phyloP scores from a whole-genome alignment of 2,113 vertebrate genomes.

The Periophthalmus modestus region DNA sequence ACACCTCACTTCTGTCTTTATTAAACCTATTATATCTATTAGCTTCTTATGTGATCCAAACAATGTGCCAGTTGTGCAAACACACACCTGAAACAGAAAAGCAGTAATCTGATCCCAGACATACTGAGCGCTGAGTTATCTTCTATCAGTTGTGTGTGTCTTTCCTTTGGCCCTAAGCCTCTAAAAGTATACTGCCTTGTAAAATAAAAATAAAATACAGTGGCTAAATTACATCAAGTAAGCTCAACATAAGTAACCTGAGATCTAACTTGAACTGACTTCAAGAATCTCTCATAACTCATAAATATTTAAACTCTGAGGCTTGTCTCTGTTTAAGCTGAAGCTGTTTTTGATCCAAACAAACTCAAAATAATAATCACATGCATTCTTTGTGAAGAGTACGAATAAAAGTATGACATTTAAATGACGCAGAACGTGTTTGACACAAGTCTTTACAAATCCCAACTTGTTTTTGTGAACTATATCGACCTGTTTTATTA shows the following conservation, averaged over 20 bases:
- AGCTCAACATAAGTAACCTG: no score
- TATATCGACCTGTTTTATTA: not conserved
- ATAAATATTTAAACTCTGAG: no score
- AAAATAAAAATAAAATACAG: not conserved
- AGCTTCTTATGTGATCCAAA: not conserved
- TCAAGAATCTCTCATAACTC: no score
- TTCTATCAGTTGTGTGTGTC: not conserved
- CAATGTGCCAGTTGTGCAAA: not conserved
- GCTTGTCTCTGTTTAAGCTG: no score
- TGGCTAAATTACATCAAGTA: not conserved
- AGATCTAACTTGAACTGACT: not conserved
- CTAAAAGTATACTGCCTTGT: not conserved
- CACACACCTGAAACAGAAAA: not conserved
- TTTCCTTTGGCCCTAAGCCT: not conserved
- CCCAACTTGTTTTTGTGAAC: not conserved
- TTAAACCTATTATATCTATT: not conserved
- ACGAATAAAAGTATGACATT: not conserved
- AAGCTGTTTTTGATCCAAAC: no score
- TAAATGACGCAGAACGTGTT: not conserved
- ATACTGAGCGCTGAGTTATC: no score
- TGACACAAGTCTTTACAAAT: not conserved
- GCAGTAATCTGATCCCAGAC: not conserved
- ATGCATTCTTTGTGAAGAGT: not conserved
- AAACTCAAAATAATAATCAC: not conserved
- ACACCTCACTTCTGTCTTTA: not conserved